phyloP scores from a whole-genome alignment of 2,797 vertebrate species.

The Austrolebias charrua region DNA sequence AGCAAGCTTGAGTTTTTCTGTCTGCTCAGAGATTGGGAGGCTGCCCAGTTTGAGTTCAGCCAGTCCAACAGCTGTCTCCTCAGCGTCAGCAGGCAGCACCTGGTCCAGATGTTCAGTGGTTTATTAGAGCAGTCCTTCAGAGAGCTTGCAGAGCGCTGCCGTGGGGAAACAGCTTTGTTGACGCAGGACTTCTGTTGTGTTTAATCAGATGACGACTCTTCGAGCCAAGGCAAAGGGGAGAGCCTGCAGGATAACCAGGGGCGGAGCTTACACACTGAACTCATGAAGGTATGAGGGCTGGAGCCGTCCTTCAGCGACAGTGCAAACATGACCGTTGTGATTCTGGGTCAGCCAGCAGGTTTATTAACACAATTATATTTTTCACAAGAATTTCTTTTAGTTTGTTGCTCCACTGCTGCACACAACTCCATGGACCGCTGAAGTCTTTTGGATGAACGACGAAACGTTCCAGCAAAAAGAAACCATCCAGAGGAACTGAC shows the following conservation, averaged over 20 bases:
- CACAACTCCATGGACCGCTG: too few species aligned
- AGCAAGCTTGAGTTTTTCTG: background rate
- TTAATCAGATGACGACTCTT: conserved; percentile 87
- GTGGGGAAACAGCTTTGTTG: background rate
- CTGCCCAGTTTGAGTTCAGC: conserved; percentile 18
- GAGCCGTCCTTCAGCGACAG: background rate
- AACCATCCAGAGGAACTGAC: too few species aligned
- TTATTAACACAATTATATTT: too few species aligned
- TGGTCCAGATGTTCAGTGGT: background rate
- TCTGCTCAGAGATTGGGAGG: conserved; percentile 16
- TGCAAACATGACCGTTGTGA: too few species aligned
- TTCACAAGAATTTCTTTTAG: too few species aligned
- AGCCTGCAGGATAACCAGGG: conserved; percentile 90
- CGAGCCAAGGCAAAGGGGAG: conserved; percentile 90
- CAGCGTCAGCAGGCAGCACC: conserved; percentile 19
- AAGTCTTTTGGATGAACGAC: too few species aligned
- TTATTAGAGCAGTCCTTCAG: too few species aligned
- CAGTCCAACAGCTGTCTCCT: background rate
- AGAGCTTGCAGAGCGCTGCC: too few species aligned
- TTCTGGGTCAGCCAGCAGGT: too few species aligned
- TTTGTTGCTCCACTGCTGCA: too few species aligned
- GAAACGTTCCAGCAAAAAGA: too few species aligned
- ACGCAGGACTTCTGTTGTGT: conserved; percentile 18
- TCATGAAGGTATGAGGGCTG: conserved; percentile 87
- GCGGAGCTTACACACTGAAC: conserved; percentile 92